phyloP scores from a whole-genome alignment of 2,888 invertebrate species.

The Arge pagana region DNA sequence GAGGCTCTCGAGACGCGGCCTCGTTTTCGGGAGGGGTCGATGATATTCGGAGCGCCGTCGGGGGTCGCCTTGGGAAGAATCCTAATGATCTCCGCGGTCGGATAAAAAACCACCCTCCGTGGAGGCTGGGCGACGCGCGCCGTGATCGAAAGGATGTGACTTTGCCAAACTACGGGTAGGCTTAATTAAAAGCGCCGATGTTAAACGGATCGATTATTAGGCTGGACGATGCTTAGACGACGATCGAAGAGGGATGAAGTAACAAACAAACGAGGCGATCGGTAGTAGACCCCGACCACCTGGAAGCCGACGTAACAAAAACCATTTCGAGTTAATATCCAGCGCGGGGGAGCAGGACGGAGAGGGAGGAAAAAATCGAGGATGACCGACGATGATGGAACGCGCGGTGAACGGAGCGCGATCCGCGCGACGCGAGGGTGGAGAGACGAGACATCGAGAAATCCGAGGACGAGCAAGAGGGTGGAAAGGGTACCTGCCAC shows the following conservation, averaged over 20 bases:
- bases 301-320: slow-evolving; percentile 8
- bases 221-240: too few relatives aligned
- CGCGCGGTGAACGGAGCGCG: slow-evolving; percentile 23
- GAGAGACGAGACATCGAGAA: slow-evolving; percentile 19
- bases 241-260: too few relatives aligned
- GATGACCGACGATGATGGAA: neutral
- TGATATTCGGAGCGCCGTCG: slow-evolving; percentile 17
- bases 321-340: slow-evolving; percentile 14
- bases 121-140: neutral
- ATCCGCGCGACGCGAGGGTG: slow-evolving; percentile 27
- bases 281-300: slow-evolving; percentile 21
- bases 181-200: slow-evolving; percentile 6
- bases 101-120: neutral
- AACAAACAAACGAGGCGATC: neutral
- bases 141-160: slow-evolving; percentile 15
- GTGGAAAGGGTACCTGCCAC: slow-evolving; percentile 9
- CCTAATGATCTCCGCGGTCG: slow-evolving; percentile 17
- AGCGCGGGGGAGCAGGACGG: too few relatives aligned
- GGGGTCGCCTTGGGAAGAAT: slow-evolving; percentile 9
- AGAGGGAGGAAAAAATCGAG: neutral
- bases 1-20: too few relatives aligned
- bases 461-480: slow-evolving; percentile 23
- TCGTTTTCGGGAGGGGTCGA: neutral
- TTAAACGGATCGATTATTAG: slow-evolving; percentile 15
- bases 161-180: slow-evolving; percentile 9